A percentile compares a stretch with the other conserved stretches of the same genome.
Evolutionary conservation across 2,888 invertebrate species (phyloP).

Genomic region (Alcis repandata): DNA sequence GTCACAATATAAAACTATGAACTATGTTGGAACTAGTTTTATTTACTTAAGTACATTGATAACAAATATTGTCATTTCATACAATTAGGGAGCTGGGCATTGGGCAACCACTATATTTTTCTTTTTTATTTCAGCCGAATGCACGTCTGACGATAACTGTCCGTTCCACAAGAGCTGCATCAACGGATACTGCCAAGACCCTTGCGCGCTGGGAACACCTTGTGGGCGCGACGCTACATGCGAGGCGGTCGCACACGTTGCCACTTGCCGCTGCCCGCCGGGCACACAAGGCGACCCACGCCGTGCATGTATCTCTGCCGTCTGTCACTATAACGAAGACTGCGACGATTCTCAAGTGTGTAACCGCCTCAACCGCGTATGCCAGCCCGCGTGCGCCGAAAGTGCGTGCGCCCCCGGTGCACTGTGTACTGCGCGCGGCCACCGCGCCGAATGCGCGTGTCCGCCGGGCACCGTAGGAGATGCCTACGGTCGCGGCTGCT

Average conservation of each 20-base stretch:
- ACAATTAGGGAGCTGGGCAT: no score
- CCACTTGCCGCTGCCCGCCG: slow-evolving; percentile 93
- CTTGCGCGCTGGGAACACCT: slow-evolving; percentile 89
- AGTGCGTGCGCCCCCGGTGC: slow-evolving; percentile 93
- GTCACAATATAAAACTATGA: no score
- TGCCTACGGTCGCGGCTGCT: slow-evolving; percentile 88
- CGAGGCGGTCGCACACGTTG: slow-evolving; percentile 90
- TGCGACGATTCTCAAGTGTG: slow-evolving; percentile 95
- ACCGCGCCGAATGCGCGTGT: slow-evolving; percentile 93
- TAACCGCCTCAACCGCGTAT: slow-evolving; percentile 93
- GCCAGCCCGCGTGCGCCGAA: slow-evolving; percentile 93
- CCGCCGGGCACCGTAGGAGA: slow-evolving; percentile 92
- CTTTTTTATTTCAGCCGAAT: slow-evolving; percentile 89
- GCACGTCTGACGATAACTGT: slow-evolving; percentile 92
- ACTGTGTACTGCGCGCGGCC: slow-evolving; percentile 90
- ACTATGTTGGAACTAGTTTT: background rate
- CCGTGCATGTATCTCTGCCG: slow-evolving; percentile 92
- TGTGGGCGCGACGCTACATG: slow-evolving; percentile 94
- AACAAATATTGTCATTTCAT: background rate
- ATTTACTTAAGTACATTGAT: background rate
- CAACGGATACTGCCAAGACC: slow-evolving; percentile 92
- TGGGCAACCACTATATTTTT: no score
- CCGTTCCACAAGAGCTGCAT: slow-evolving; percentile 94
- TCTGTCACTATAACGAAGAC: slow-evolving; percentile 96
- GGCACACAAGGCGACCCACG: slow-evolving; percentile 95